These are phyloP conservation scores for Ormyrus thymus DNA, from an alignment of 2,888 invertebrate species.

Conservation along the genomic window DNA sequence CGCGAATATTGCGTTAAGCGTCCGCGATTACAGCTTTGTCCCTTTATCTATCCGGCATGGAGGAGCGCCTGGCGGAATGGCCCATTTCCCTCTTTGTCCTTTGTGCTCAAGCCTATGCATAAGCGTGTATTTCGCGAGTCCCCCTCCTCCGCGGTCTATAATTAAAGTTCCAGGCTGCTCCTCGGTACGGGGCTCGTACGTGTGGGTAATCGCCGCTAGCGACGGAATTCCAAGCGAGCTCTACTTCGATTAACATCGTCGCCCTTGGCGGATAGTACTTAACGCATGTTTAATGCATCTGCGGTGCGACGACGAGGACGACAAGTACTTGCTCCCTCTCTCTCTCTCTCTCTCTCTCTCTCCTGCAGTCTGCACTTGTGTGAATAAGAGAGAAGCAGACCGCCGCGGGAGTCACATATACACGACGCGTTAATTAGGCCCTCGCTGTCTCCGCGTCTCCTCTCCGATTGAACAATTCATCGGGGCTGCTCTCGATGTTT, in stretches of 20 bases:
- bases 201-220: constrained; percentile 52
- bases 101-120: constrained; percentile 13
- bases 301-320: constrained; percentile 42
- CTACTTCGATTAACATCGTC: constrained; percentile 57
- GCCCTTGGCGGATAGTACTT: constrained; percentile 54
- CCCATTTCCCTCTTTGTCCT: constrained; percentile 47
- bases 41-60: background rate
- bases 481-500: constrained; percentile 37
- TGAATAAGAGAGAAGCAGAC: background rate
- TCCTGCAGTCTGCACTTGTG: too few species aligned
- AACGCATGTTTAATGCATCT: constrained; percentile 57
- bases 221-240: constrained; percentile 56
- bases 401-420: constrained; percentile 43
- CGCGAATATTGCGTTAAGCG: constrained; percentile 40
- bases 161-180: constrained; percentile 48
- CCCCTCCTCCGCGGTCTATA: constrained; percentile 37
- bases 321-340: background rate
- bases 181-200: background rate
- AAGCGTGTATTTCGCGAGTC: constrained; percentile 10
- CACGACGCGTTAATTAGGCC: constrained; percentile 54
- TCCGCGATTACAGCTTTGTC: constrained; percentile 11
- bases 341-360: too few species aligned
- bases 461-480: constrained; percentile 48
- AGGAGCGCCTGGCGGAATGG: constrained; percentile 15
- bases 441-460: constrained; percentile 10